Evolutionary conservation across 2,797 vertebrate genomes (phyloP).

Genomic region (Geotrypetes seraphini): DNA sequence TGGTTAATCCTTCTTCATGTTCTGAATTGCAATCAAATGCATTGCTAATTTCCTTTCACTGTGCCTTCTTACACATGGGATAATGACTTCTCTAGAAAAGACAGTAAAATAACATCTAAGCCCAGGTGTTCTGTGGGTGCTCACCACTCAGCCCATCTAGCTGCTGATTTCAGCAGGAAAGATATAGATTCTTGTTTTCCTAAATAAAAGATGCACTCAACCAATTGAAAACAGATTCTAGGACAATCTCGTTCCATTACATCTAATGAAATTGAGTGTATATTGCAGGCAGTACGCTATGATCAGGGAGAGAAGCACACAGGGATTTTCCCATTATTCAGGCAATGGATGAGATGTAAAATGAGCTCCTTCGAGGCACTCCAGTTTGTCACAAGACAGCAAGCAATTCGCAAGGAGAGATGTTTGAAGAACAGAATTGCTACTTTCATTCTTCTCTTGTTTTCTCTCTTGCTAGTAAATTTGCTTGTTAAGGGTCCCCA

Average conservation of each 20-base stretch:
- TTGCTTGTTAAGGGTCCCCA: constrained; percentile 2
- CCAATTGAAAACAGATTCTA: constrained; percentile 59
- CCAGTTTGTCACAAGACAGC: constrained; percentile 43
- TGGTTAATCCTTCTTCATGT: too few relatives aligned
- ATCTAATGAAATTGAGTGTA: constrained; percentile 43
- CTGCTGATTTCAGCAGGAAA: constrained; percentile 23
- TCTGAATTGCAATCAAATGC: too few relatives aligned
- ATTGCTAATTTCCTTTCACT: too few relatives aligned
- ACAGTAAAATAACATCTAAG: too few relatives aligned
- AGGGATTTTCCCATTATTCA: constrained; percentile 49
- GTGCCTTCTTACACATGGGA: too few relatives aligned
- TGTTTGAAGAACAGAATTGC: constrained; percentile 19
- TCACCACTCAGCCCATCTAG: too few relatives aligned
- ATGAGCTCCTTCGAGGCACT: constrained; percentile 48
- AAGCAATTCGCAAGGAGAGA: constrained; percentile 35
- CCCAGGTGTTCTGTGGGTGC: too few relatives aligned
- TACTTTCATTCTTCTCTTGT: background rate
- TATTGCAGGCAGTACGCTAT: constrained; percentile 20
- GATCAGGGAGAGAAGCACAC: constrained; percentile 41
- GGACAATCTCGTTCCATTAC: constrained; percentile 54
- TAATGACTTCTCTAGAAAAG: too few relatives aligned
- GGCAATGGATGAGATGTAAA: constrained; percentile 48
- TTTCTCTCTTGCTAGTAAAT: constrained; percentile 4
- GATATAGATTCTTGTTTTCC: constrained; percentile 46
- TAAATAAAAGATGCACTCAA: constrained; percentile 58